Conservation (phyloP, 2,888 invertebrate genomes). For the Lymantria dispar region DNA sequence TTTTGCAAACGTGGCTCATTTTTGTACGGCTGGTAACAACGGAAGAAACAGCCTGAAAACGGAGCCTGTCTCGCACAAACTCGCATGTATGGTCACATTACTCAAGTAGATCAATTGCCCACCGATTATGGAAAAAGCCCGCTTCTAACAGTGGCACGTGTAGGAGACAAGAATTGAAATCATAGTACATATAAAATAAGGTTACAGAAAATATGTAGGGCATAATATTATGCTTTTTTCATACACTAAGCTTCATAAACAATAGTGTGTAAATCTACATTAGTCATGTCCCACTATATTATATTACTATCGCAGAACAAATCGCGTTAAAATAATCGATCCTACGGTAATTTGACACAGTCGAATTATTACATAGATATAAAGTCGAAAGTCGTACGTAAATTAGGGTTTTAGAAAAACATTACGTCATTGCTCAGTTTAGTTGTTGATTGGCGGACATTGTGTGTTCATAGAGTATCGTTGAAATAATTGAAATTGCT, state of each 20-base stretch:
- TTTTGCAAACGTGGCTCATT: too few species aligned
- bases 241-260: constrained; percentile 8
- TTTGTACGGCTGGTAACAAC: too few species aligned
- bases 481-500: not conserved
- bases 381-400: constrained; percentile 9
- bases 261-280: constrained; percentile 26
- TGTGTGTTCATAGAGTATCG: not conserved
- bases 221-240: constrained; percentile 1
- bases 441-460: not conserved
- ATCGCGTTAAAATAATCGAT: constrained; percentile 22
- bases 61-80: too few species aligned
- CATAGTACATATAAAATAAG: too few species aligned
- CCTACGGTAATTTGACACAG: constrained; percentile 2
- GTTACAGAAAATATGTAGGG: too few species aligned
- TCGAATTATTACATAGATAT: constrained; percentile 4
- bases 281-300: constrained; percentile 18
- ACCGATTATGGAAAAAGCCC: too few species aligned
- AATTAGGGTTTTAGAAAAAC: not conserved
- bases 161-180: too few species aligned
- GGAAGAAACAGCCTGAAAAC: too few species aligned
- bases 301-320: constrained; percentile 19
- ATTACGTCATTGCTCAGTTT: constrained; percentile 8
- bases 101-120: too few species aligned
- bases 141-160: too few species aligned
- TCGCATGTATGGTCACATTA: too few species aligned